Evolutionary conservation across 2,797 vertebrate species (phyloP).

Genomic region (Chanos chanos): DNA sequence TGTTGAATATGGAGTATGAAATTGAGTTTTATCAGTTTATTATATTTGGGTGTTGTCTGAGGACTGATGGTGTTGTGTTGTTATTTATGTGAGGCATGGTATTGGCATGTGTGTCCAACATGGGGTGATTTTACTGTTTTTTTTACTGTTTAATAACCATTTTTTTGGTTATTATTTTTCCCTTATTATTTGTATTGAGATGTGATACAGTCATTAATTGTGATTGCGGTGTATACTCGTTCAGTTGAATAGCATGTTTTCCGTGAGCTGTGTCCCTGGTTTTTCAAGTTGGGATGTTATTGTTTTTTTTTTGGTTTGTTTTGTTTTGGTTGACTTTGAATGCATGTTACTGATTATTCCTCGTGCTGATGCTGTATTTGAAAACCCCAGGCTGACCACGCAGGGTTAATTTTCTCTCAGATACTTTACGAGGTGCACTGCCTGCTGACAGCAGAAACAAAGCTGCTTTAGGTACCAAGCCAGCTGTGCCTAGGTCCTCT

Average conservation of each 20-base stretch:
- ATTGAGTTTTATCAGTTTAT: not conserved
- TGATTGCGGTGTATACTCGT: too few species aligned
- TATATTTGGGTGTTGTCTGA: not conserved
- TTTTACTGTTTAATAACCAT: not conserved
- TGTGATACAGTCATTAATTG: not conserved
- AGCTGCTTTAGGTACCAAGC: constrained; percentile 57
- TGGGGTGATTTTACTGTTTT: not conserved
- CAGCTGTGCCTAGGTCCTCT: constrained; percentile 75
- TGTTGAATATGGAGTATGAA: constrained; percentile 28
- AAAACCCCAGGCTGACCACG: constrained; percentile 27
- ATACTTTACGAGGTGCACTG: constrained; percentile 76
- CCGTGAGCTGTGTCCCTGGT: too few species aligned
- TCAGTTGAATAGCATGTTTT: too few species aligned
- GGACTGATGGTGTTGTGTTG: not conserved
- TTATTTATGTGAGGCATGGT: too few species aligned
- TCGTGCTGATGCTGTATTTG: not conserved
- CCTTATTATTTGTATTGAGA: not conserved
- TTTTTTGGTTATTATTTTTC: not conserved
- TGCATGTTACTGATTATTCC: not conserved
- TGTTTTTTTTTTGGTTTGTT: too few species aligned
- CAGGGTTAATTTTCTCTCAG: constrained; percentile 71
- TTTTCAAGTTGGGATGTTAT: too few species aligned
- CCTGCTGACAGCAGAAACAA: constrained; percentile 73
- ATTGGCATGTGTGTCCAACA: too few species aligned
- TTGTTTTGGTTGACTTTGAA: not conserved